These are phyloP conservation scores for Lophochroa leadbeateri DNA, from an alignment of 2,113 vertebrate species.

Conservation along the genomic window DNA sequence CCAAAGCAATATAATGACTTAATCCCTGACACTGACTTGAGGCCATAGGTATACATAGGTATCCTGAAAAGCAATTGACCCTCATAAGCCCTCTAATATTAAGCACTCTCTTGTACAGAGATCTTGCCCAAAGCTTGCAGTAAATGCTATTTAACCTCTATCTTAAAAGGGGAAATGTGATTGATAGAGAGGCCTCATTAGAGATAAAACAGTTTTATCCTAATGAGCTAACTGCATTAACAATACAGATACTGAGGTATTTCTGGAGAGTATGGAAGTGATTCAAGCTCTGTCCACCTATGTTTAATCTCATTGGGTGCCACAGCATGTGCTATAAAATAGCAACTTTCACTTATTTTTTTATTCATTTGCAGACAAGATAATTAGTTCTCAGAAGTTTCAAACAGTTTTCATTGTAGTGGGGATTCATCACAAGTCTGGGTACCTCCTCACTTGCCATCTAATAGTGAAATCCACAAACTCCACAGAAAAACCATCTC, in stretches of 20 bases:
- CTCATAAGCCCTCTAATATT: not conserved
- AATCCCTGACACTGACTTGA: not conserved
- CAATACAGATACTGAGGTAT: not conserved
- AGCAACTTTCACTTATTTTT: not conserved
- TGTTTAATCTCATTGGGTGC: not conserved
- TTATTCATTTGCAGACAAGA: not conserved
- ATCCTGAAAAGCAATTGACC: not conserved
- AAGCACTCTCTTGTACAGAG: not conserved
- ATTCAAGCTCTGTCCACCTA: not conserved
- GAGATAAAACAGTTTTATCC: not conserved
- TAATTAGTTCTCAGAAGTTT: not conserved
- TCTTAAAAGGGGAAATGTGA: not conserved
- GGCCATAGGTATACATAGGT: not conserved
- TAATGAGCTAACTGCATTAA: not conserved
- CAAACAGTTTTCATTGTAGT: not conserved
- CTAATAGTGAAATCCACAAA: not conserved
- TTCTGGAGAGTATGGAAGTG: not conserved
- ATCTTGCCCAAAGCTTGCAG: not conserved
- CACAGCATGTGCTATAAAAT: not conserved
- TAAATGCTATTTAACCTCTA: not conserved
- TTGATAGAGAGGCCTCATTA: not conserved
- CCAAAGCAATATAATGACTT: not conserved
- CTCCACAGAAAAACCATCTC: not conserved
- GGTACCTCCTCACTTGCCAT: not conserved
- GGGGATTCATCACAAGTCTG: not conserved